Conservation (phyloP, 2,113 vertebrate genomes). For the Pipa parva region DNA sequence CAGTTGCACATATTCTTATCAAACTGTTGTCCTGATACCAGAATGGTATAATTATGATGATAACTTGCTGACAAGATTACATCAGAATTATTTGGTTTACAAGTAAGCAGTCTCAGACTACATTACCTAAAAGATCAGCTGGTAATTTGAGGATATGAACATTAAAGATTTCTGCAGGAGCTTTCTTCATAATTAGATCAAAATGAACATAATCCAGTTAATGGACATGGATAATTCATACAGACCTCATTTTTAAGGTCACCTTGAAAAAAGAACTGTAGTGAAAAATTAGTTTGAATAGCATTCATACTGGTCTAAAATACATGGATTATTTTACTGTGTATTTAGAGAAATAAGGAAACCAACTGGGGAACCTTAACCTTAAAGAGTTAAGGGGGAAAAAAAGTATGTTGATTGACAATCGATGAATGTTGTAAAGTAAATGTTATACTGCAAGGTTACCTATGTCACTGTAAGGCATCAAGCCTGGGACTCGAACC, state of each 20-base stretch:
- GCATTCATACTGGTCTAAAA: no score
- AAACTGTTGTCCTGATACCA: not conserved
- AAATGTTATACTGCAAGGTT: no score
- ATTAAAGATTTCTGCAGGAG: not conserved
- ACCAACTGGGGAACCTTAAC: no score
- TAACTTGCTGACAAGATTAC: constrained; percentile 19
- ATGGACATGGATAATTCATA: not conserved
- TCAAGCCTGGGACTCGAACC: no score
- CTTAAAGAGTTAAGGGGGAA: no score
- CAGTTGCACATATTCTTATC: no score
- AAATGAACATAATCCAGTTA: not conserved
- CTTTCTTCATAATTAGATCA: not conserved
- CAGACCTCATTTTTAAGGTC: not conserved
- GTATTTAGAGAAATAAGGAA: no score
- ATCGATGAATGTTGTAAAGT: no score
- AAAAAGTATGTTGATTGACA: no score
- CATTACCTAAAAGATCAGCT: constrained; percentile 16
- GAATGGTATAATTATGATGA: constrained; percentile 2
- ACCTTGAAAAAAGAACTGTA: not conserved
- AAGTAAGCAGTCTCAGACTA: constrained; percentile 18
- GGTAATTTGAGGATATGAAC: not conserved
- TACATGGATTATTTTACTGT: no score
- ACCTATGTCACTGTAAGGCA: no score
- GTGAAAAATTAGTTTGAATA: no score
- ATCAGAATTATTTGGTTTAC: constrained; percentile 8